These are phyloP conservation scores for Sinosuthora webbiana DNA, from an alignment of 2,113 vertebrate species.

Conservation along the genomic window DNA sequence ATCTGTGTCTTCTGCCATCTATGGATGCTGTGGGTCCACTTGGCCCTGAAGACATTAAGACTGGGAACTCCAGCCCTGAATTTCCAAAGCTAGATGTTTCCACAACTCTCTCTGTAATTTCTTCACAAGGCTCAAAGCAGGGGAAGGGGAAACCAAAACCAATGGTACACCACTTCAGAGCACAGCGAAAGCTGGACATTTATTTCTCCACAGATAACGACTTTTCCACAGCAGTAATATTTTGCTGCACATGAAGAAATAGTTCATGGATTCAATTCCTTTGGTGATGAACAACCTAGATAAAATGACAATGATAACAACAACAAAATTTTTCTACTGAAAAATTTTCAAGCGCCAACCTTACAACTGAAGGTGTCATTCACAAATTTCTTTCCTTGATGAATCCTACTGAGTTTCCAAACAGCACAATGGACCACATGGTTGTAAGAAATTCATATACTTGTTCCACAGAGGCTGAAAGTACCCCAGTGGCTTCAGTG, in stretches of 20 bases:
- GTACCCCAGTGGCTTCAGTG: background rate
- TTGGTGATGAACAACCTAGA: background rate
- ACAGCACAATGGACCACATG: background rate
- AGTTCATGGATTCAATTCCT: background rate
- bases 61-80: background rate
- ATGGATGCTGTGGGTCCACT: background rate
- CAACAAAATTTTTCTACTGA: background rate
- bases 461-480: background rate
- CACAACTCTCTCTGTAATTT: background rate
- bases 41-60: background rate
- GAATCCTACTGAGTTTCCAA: background rate
- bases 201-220: background rate
- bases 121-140: background rate
- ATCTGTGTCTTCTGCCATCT: background rate
- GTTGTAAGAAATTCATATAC: background rate
- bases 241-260: background rate
- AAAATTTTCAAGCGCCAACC: background rate
- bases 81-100: background rate
- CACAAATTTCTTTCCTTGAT: background rate
- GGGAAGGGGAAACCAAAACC: background rate
- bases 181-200: background rate
- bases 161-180: background rate
- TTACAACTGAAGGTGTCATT: background rate
- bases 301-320: background rate
- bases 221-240: background rate